Conservation (phyloP, 2,797 vertebrate genomes). For the Sternotherus odoratus region DNA sequence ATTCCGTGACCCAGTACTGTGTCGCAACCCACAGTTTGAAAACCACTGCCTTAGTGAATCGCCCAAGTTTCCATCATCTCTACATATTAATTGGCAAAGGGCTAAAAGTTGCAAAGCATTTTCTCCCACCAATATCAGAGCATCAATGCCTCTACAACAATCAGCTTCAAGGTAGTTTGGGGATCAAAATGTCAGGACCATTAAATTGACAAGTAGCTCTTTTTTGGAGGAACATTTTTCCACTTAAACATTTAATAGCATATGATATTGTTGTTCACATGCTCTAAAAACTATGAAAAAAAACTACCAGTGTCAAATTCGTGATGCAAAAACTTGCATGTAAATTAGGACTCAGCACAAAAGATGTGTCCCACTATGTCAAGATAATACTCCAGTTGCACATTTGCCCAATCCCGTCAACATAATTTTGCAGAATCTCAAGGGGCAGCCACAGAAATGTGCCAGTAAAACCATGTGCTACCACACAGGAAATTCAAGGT, state of each 20-base stretch:
- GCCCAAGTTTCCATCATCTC: neutral
- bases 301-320: neutral
- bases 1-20: too few species aligned
- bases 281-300: neutral
- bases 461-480: neutral
- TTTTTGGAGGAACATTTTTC: neutral
- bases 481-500: neutral
- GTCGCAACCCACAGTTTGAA: too few species aligned
- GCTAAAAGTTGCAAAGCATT: constrained; percentile 36
- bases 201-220: neutral
- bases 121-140: neutral
- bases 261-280: neutral
- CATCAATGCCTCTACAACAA: neutral
- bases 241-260: neutral
- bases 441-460: neutral
- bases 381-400: neutral
- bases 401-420: neutral
- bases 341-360: neutral
- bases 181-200: neutral
- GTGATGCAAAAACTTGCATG: neutral
- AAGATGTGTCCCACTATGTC: neutral
- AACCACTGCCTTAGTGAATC: neutral
- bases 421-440: constrained; percentile 9
- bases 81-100: neutral
- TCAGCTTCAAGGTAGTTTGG: neutral